Base-by-base conservation (phyloP, 2,797 vertebrate genomes). In the Bovichtus variegatus region DNA sequence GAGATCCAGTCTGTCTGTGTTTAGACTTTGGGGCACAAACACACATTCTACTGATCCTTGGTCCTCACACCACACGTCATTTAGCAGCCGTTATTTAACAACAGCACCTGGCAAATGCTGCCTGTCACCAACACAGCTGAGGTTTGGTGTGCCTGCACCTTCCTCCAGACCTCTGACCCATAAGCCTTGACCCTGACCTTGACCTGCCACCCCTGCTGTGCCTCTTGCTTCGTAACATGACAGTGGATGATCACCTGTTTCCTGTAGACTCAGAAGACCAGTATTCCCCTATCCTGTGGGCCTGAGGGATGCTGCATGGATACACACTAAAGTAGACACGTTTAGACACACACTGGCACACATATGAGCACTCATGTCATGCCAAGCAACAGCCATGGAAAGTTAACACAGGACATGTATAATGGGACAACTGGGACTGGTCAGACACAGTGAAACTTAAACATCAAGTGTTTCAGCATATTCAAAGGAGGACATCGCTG, bases 211-310 rank as follows among this genome's bases (percentile, higher is more conserved):
- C 61, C 7, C 36, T 16, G 46, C 29, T 41, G 64, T 38, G 27
- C 41, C 19, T 19, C 63, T 41, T 38, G 12, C 53, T 50, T 81
- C 51, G 59, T 16, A 62, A n/a, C 18, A 27, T 70, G 68, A 69
- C 51, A n/a, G 60, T 46, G 38, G 59, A 44, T 31, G 66, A 73
- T 85, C 73, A 78, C 38, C 80, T 69, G 73, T 80, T 82, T 89
- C 85, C 86, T 51, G 65, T 71, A 69, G 68, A 29, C 44, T 58
- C 40, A 66, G 61, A 18, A 21, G 36, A 69, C 36, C 40, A 58
- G 25, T 16, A 34, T 31, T 62, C 21, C 55, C 23, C 41, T 53
- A 62, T 77, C 76, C 76, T 81, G 70, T 76, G 46, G 54, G 34
- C 60, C 51, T 69, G 13, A 62, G 18, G 49, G 1, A 62, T 27